Evolutionary conservation across 2,888 invertebrate species (phyloP).

Genomic region (Rhimphoctona megacephalus): DNA sequence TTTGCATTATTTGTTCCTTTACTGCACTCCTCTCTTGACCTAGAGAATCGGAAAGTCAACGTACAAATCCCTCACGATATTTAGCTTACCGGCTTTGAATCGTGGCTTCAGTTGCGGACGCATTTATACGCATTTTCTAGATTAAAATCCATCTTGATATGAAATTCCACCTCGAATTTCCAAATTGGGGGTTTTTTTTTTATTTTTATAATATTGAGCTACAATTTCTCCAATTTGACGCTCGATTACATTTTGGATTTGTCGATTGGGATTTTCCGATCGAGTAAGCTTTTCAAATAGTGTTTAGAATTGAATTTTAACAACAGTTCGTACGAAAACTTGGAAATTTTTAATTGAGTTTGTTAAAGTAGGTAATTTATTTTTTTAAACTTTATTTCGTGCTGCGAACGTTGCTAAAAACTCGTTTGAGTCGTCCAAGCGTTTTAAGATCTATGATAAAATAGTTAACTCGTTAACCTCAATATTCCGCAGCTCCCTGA

Average conservation of each 20-base stretch:
- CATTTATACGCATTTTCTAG: constrained; percentile 14
- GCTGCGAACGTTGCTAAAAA: background rate
- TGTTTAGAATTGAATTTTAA: background rate
- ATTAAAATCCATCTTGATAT: background rate
- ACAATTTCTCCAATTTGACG: background rate
- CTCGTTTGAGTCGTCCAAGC: background rate
- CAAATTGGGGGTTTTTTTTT: too few species aligned
- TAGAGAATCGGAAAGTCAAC: constrained; percentile 37
- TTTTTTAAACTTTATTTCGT: background rate
- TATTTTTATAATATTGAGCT: too few species aligned
- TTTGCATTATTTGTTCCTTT: constrained; percentile 37
- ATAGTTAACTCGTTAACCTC: constrained; percentile 42
- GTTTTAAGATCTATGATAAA: constrained; percentile 8
- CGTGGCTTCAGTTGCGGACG: background rate
- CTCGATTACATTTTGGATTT: background rate
- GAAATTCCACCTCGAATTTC: too few species aligned
- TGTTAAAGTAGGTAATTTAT: background rate
- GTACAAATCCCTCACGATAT: constrained; percentile 8
- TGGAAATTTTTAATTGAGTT: background rate
- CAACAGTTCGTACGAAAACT: background rate
- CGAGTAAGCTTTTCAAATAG: background rate
- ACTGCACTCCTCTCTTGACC: constrained; percentile 34
- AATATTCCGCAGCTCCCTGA: background rate
- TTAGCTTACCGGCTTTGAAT: background rate
- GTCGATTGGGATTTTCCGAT: too few species aligned